Conservation (phyloP, 1,140 invertebrate genomes). For the Hyles euphorbiae region DNA sequence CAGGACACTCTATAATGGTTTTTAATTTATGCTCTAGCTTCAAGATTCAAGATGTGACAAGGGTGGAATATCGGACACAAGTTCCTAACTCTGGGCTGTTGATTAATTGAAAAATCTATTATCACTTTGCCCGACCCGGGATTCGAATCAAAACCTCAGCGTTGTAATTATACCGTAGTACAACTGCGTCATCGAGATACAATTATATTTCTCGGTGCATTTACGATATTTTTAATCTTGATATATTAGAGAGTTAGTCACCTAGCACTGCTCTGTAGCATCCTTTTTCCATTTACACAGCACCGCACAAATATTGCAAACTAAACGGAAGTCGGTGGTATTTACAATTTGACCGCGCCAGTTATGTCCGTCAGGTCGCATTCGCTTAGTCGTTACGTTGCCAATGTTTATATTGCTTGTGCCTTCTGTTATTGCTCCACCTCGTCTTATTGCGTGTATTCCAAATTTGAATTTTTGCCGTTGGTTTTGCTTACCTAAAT, state of each 20-base stretch:
- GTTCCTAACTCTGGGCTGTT: too few species aligned
- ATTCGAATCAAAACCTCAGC: too few species aligned
- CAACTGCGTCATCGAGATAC: too few species aligned
- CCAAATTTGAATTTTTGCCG: too few species aligned
- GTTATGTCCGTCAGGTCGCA: slow-evolving; percentile 57
- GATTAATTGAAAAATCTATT: too few species aligned
- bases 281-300: slow-evolving; percentile 70
- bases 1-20: too few species aligned
- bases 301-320: slow-evolving; percentile 71
- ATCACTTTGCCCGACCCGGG: too few species aligned
- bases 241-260: slow-evolving; percentile 12
- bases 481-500: too few species aligned
- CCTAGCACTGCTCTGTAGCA: slow-evolving; percentile 25
- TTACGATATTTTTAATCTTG: neutral
- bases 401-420: slow-evolving; percentile 61
- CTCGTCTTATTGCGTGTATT: slow-evolving; percentile 16
- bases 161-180: too few species aligned
- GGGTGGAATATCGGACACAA: too few species aligned
- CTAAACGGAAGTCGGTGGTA: slow-evolving; percentile 65
- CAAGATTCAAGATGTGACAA: too few species aligned
- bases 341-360: slow-evolving; percentile 60
- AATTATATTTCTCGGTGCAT: neutral
- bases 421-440: slow-evolving; percentile 41
- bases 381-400: slow-evolving; percentile 57
- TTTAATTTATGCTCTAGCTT: too few species aligned